Evolutionary conservation across 2,113 vertebrate species (phyloP), one percentile per base, ranked within the genome.

Genomic region (Pluvianellus socialis): DNA sequence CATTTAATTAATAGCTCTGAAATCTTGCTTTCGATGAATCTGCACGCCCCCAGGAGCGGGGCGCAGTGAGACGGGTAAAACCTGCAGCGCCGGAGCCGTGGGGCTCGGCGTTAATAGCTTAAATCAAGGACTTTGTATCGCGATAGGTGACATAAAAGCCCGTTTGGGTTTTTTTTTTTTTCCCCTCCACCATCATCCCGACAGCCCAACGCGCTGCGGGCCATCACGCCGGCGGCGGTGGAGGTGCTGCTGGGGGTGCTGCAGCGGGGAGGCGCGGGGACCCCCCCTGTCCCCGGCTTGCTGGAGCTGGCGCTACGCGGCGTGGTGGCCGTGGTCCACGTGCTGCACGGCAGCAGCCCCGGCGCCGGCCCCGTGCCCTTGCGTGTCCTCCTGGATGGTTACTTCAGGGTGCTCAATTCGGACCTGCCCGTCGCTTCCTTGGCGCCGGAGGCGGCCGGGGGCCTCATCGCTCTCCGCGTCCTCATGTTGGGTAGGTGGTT

Each of bases 341-440:
- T 99, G 49, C 97, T 99, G 79, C 99, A 99, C 53, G 80, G 98
- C 91, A 98, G 99, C 98, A 99, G 98, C 50, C 97, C 99, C 0
- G 96, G 97, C 1, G 97, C 98, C 52, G 97, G 99, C 18, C 98
- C 98, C 27, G 97, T 99, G 45, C 98, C 99, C 44, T 98, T 99
- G 97, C 98, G 98, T 24, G 85, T 96, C 6, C 98, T 99, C 65
- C 98, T 99, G 50, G 99, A 99, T 16, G 98, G 98, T 72, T 99
- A 98, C 97, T 99, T 99, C 96, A 98, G 98, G 83, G 97, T 99
- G 72, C 99, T 99, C 71, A 99, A 99, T 83, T 98, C 99, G 4
- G 98, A 99, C 96, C 98, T 98, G 17, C 98, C 98, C 1, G 53
- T 26, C 59, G 95, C 33, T 0, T 85, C 90, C 7, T 27, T 86